Conservation (phyloP, 2,113 vertebrate species). For the Solenodon paradoxus region DNA sequence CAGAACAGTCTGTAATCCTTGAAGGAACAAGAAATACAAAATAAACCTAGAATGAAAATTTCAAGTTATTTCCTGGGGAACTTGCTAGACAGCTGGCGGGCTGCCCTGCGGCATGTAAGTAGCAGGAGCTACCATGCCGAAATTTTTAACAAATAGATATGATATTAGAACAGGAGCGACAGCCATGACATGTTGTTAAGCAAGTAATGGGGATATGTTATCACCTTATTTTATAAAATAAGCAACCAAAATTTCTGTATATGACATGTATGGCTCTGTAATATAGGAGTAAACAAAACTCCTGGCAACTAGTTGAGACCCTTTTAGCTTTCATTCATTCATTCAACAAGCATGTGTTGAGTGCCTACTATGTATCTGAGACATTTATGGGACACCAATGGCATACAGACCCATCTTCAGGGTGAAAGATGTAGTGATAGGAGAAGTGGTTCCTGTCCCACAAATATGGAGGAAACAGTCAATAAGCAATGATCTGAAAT, state of each 20-base stretch:
- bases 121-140: neutral
- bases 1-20: neutral
- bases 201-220: neutral
- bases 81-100: too few relatives aligned
- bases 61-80: neutral
- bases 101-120: neutral
- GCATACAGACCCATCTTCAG: neutral
- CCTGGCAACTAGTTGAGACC: neutral
- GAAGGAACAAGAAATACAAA: neutral
- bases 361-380: neutral
- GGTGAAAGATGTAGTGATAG: neutral
- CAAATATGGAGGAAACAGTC: neutral
- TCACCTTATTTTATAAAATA: neutral
- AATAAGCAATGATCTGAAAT: neutral
- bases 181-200: neutral
- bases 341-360: neutral
- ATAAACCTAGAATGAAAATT: neutral
- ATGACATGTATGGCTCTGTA: neutral
- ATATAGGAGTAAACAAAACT: neutral
- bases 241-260: neutral
- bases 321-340: neutral
- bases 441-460: neutral
- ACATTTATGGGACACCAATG: neutral
- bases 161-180: neutral
- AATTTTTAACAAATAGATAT: neutral